phyloP scores from a whole-genome alignment of 2,888 invertebrate genomes.

The Eupsilia transversa region DNA sequence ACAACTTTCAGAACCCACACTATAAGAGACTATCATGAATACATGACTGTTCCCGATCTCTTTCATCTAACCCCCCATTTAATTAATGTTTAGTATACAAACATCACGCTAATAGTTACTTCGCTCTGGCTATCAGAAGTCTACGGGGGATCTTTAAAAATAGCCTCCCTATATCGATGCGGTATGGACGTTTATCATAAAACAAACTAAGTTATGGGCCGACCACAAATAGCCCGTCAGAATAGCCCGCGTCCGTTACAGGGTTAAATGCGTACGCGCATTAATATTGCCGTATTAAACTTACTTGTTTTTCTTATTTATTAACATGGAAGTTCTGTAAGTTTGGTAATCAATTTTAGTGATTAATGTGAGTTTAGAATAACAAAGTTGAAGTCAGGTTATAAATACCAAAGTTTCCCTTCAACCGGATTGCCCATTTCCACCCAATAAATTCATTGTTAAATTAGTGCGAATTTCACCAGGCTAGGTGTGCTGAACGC shows the following conservation, averaged over 20 bases:
- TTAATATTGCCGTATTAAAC: conserved; percentile 40
- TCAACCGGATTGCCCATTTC: not conserved
- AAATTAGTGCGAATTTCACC: too few species aligned
- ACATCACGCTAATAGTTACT: conserved; percentile 55
- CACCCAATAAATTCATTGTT: not conserved
- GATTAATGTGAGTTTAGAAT: not conserved
- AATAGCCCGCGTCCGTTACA: conserved; percentile 56
- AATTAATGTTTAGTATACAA: conserved; percentile 47
- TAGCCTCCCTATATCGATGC: conserved; percentile 50
- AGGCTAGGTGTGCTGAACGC: too few species aligned
- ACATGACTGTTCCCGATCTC: conserved; percentile 11
- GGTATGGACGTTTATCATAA: conserved; percentile 60
- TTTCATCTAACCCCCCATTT: conserved; percentile 49
- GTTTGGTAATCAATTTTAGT: not conserved
- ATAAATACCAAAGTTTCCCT: not conserved
- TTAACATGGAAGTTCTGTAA: not conserved
- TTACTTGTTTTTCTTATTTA: conserved; percentile 11
- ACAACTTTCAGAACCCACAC: not conserved
- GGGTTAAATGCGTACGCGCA: conserved; percentile 51
- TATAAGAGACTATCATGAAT: conserved; percentile 19
- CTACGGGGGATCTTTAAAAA: conserved; percentile 57
- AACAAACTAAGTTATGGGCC: conserved; percentile 61
- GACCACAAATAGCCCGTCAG: conserved; percentile 56
- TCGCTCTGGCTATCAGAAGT: conserved; percentile 50
- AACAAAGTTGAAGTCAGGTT: not conserved